A percentile compares a stretch with the other conserved stretches of the same genome.
Conservation (phyloP, 2,888 invertebrate genomes). For the Micropterix aruncella region DNA sequence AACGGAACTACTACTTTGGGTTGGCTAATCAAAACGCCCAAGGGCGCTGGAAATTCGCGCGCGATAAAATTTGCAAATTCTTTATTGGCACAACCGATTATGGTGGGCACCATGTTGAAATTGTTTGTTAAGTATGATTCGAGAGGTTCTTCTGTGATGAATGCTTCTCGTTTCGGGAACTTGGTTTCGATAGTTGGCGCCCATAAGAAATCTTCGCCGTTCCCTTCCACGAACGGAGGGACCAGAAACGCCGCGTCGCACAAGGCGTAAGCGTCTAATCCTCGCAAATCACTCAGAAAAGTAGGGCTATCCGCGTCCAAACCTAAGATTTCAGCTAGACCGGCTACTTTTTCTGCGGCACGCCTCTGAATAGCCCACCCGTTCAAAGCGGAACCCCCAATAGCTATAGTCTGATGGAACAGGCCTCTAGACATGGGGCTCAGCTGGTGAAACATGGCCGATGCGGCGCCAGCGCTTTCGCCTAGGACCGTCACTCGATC, state of each 20-base stretch:
- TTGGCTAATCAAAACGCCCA: background rate
- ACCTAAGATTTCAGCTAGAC: background rate
- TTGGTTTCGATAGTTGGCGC: background rate
- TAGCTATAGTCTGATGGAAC: background rate
- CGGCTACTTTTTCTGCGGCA: background rate
- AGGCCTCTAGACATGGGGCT: background rate
- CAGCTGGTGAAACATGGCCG: background rate
- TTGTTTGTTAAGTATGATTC: background rate
- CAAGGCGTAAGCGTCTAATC: background rate
- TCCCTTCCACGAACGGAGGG: background rate
- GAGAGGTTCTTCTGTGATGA: background rate
- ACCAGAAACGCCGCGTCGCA: background rate
- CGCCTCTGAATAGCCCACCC: background rate
- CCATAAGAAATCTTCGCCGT: background rate
- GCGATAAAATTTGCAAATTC: background rate
- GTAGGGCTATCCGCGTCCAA: background rate
- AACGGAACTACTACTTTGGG: background rate
- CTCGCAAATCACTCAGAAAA: background rate
- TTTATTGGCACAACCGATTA: background rate
- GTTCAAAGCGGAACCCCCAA: background rate
- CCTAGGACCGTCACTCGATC: background rate
- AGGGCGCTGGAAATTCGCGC: background rate
- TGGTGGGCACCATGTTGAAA: background rate
- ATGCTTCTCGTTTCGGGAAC: background rate
- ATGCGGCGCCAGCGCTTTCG: conserved; percentile 3